Evolutionary conservation across 2,113 vertebrate species (phyloP).

Genomic region (Chionomys nivalis): DNA sequence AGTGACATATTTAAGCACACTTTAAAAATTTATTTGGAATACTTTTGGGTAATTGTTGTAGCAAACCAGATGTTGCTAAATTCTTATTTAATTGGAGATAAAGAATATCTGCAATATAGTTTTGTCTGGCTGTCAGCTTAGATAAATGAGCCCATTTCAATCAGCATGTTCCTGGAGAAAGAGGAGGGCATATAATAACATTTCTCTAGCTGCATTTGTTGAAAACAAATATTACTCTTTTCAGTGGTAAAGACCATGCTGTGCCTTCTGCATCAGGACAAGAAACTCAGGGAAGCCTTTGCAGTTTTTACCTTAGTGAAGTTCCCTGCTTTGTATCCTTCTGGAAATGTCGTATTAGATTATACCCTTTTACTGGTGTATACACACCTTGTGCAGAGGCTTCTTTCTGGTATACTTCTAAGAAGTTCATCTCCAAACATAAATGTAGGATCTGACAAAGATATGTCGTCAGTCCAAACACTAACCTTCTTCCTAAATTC

Average conservation of each 20-base stretch:
- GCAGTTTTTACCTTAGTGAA: conserved; percentile 53
- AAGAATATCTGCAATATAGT: conserved; percentile 75
- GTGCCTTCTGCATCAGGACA: conserved; percentile 29
- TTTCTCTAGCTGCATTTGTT: conserved; percentile 62
- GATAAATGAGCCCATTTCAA: conserved; percentile 78
- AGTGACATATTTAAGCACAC: conserved; percentile 51
- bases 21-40: conserved; percentile 68
- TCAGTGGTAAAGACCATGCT: conserved; percentile 61
- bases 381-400: background rate
- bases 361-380: background rate
- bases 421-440: conserved; percentile 5
- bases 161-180: conserved; percentile 47
- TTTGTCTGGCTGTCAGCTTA: conserved; percentile 79
- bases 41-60: conserved; percentile 70
- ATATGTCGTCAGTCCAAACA: background rate
- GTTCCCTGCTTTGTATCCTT: conserved; percentile 33
- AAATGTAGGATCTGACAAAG: background rate
- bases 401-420: background rate
- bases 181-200: conserved; percentile 52
- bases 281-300: conserved; percentile 10
- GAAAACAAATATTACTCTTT: conserved; percentile 70
- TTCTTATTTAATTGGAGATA: conserved; percentile 77
- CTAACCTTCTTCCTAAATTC: conserved; percentile 36
- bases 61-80: conserved; percentile 76
- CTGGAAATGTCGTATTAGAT: background rate